Conservation (phyloP, 2,888 invertebrate genomes). For the Brachypalpus laphriformis region DNA sequence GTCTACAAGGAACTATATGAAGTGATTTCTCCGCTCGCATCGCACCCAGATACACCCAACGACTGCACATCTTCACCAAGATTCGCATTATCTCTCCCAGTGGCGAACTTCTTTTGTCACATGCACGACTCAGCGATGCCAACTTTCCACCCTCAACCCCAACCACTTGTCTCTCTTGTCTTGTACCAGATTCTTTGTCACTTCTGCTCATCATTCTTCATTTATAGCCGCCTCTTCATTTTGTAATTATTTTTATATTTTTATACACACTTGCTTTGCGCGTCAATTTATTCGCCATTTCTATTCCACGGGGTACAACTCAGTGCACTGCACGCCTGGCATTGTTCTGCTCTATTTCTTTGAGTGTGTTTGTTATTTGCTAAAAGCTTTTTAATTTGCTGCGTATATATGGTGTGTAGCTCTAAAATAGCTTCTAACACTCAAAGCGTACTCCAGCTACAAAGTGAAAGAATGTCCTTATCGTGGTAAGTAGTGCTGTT, state of each 20-base stretch:
- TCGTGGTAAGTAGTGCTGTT: constrained; percentile 40
- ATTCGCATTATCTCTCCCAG: constrained; percentile 35
- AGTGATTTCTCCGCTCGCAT: neutral
- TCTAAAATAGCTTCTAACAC: constrained; percentile 21
- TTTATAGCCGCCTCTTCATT: constrained; percentile 34
- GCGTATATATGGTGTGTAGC: constrained; percentile 38
- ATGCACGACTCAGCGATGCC: constrained; percentile 22
- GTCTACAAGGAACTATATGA: neutral
- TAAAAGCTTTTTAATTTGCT: constrained; percentile 72
- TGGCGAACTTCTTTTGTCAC: constrained; percentile 37
- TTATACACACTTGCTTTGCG: constrained; percentile 10
- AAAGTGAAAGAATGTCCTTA: constrained; percentile 8
- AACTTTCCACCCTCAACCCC: constrained; percentile 19
- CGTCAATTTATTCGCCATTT: constrained; percentile 43
- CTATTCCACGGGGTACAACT: constrained; percentile 4
- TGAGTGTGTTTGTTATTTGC: constrained; percentile 36
- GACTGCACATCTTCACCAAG: neutral
- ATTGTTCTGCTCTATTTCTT: constrained; percentile 28
- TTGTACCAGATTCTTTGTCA: constrained; percentile 51
- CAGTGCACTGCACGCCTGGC: constrained; percentile 24
- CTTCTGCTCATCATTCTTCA: constrained; percentile 50
- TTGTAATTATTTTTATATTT: constrained; percentile 55
- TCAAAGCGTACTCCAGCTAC: constrained; percentile 13
- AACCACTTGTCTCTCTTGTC: constrained; percentile 27
- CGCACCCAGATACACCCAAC: neutral